These are phyloP conservation scores for Lasioglossum zephyrum DNA, from an alignment of 2,888 invertebrate species.

Conservation along the genomic window DNA sequence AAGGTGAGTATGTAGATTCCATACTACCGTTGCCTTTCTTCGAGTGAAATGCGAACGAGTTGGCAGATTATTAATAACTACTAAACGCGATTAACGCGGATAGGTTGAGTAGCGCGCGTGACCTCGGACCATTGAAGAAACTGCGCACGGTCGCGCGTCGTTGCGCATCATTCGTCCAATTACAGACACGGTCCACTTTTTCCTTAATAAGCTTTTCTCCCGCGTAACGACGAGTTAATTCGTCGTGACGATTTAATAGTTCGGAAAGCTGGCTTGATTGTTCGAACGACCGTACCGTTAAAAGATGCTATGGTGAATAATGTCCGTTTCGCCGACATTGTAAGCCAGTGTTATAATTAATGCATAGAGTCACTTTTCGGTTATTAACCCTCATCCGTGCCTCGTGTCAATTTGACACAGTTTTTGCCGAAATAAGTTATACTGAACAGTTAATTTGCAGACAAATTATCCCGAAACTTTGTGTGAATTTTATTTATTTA, in stretches of 20 bases:
- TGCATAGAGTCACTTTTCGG: not conserved
- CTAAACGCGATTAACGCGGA: not conserved
- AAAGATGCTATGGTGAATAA: not conserved
- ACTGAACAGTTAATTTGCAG: too few species aligned
- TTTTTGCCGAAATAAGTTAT: too few species aligned
- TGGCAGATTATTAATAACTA: not conserved
- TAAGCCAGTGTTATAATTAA: not conserved
- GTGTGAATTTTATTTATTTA: too few species aligned
- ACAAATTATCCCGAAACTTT: too few species aligned
- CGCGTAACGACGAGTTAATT: conserved; percentile 18
- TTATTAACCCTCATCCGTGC: not conserved
- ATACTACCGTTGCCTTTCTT: not conserved
- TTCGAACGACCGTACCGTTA: not conserved
- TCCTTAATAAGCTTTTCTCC: not conserved
- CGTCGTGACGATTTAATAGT: not conserved
- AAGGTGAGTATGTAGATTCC: conserved; percentile 2
- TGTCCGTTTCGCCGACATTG: not conserved
- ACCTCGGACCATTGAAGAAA: not conserved
- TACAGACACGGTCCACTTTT: conserved; percentile 25
- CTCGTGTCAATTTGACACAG: too few species aligned
- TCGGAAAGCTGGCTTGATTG: not conserved
- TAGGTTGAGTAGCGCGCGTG: not conserved
- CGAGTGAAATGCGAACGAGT: not conserved
- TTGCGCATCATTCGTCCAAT: not conserved
- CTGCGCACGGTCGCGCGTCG: not conserved